Conservation (phyloP, 2,888 invertebrate genomes). For the Melanostoma scalare region DNA sequence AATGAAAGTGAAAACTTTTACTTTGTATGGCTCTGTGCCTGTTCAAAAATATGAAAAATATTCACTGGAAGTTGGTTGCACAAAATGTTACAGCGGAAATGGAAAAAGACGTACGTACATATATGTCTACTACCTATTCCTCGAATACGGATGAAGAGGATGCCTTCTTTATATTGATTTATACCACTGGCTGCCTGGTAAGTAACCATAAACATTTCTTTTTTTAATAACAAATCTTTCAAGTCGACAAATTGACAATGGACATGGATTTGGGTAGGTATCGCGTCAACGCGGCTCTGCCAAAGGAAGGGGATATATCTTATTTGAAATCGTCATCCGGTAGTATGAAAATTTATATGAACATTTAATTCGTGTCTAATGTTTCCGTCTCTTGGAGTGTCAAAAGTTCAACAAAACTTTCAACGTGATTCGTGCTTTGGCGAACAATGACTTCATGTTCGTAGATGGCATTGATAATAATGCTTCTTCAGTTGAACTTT, state of each 20-base stretch:
- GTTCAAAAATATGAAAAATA: too few relatives aligned
- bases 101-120: conserved; percentile 21
- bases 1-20: conserved; percentile 73
- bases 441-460: conserved; percentile 34
- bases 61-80: conserved; percentile 6
- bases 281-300: too few relatives aligned
- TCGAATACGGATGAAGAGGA: conserved; percentile 25
- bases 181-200: background rate
- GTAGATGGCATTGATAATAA: conserved; percentile 45
- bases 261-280: conserved; percentile 10
- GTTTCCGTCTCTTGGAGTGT: conserved; percentile 53
- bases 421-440: conserved; percentile 38
- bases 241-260: conserved; percentile 43
- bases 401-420: conserved; percentile 54
- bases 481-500: conserved; percentile 9
- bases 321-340: conserved; percentile 33
- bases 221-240: conserved; percentile 30
- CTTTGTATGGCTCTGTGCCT: conserved; percentile 35
- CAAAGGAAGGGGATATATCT: conserved; percentile 19
- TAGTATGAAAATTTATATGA: conserved; percentile 25
- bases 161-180: conserved; percentile 56
- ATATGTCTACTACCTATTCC: background rate
- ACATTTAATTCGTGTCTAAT: conserved; percentile 9
- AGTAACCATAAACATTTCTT: background rate
- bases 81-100: background rate